These are phyloP conservation scores for Lucinisca nassula DNA, from an alignment of 2,888 invertebrate species.

Conservation along the genomic window DNA sequence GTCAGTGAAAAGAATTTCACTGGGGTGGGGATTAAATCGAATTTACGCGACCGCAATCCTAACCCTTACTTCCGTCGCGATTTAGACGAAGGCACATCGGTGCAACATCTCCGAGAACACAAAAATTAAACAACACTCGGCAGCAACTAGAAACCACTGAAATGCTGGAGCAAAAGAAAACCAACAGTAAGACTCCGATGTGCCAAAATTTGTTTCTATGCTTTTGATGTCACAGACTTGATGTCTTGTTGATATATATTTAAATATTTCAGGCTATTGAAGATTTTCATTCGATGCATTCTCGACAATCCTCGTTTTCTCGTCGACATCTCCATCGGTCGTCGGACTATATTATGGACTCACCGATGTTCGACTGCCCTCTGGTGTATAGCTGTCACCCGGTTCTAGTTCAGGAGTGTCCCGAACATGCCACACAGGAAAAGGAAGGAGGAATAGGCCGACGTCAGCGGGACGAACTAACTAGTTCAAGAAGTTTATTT, in stretches of 20 bases:
- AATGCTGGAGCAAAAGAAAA: no score
- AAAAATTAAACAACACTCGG: no score
- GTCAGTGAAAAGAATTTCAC: no score
- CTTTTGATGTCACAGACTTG: no score
- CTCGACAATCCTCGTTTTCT: neutral
- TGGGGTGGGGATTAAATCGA: no score
- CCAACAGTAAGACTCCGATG: no score
- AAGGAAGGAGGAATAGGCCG: neutral
- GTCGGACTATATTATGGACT: neutral
- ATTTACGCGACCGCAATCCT: no score
- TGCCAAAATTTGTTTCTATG: no score
- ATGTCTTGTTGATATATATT: neutral
- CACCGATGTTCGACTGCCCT: neutral
- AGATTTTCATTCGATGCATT: constrained; percentile 6
- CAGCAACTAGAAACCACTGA: no score
- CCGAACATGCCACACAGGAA: neutral
- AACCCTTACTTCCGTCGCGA: no score
- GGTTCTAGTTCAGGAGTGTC: neutral
- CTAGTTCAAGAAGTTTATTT: neutral
- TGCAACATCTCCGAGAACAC: no score
- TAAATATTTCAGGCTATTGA: neutral
- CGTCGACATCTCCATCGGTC: neutral
- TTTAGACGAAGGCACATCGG: no score
- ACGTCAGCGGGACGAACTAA: neutral
- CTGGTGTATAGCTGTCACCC: constrained; percentile 2